A percentile compares a stretch with the other conserved stretches of the same genome.
These are phyloP conservation scores for Heteropelma amictum DNA, from an alignment of 2,888 invertebrate genomes.

Conservation along the genomic window DNA sequence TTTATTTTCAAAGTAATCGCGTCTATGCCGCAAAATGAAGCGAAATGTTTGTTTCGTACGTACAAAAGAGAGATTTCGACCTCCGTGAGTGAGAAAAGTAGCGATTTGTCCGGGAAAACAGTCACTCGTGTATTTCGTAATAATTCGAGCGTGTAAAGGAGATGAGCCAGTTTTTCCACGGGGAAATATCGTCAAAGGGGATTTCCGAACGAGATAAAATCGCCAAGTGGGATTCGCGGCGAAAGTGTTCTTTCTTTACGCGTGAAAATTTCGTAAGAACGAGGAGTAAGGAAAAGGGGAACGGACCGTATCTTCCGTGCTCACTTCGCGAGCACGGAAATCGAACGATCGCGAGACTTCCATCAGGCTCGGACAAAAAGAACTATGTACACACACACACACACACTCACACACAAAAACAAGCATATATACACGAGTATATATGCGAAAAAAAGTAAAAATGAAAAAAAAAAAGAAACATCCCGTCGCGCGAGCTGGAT, in stretches of 20 bases:
- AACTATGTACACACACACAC: not conserved
- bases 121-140: constrained; percentile 2
- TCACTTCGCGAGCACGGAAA: constrained; percentile 31
- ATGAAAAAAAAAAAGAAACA: constrained; percentile 20
- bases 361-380: not conserved
- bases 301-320: constrained; percentile 20
- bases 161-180: too few species aligned
- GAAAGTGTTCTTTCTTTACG: not conserved
- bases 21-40: too few species aligned
- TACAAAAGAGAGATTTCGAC: constrained; percentile 15
- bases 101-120: not conserved
- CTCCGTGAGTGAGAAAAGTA: not conserved
- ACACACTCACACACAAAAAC: constrained; percentile 8
- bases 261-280: too few species aligned
- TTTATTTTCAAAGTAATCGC: too few species aligned
- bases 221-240: not conserved
- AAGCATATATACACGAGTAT: not conserved
- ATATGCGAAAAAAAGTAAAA: not conserved
- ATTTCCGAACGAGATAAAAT: not conserved
- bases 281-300: too few species aligned
- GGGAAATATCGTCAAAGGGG: too few species aligned
- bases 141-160: too few species aligned
- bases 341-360: constrained; percentile 19
- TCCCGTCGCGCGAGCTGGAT: constrained; percentile 52
- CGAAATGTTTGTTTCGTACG: not conserved